Evolutionary conservation across 1,140 invertebrate genomes (phyloP), one percentile per base, ranked within the genome.

Genomic region (Bombus confusus): DNA sequence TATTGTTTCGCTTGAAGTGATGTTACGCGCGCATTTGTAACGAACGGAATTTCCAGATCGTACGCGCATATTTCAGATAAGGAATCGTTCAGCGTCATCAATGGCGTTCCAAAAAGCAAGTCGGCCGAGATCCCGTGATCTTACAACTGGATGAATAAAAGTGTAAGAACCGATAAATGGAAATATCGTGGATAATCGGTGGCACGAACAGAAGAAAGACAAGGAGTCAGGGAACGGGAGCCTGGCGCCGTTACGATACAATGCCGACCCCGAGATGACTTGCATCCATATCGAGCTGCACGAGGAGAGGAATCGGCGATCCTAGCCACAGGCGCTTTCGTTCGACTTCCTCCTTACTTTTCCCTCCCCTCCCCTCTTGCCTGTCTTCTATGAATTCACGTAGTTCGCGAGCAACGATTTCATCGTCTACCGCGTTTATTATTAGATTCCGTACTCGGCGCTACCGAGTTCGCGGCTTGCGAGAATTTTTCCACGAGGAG

Each of bases 241-340:
- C 93, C 92, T 94, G 94, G 94, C 94, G 94, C 94, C 94, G 93
- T 94, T 94, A 91, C 94, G 91, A 92, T 92, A 94, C 94, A 94
- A 94, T 94, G 86, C 94, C 83, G 87, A 88, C 81, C 72, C 91
- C 34, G 90, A 83, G 93, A 94, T 95, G 94, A 95, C 94, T 95
- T 95, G 94, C 94, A 93, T 94, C 92, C 91, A 93, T 94, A 94
- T 91, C 90, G 92, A 78, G 88, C 86, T 87, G 91, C 92, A 76
- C 91, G 31, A 15, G 86, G 90, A 80, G 83, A 88, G 89, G 90
- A 89, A 83, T 84, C 89, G 90, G 84, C 93, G 66, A 94, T 95
- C 93, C 93, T 92, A 92, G 91, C 92, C 91, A 91, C 85, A 72
- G 88, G 92, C 87, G 73, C 75, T 88, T 83, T 79, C 86, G 59